A percentile compares a stretch with the other conserved stretches of the same genome.
Conservation (phyloP, 2,113 vertebrate genomes). For the Lycocorax pyrrhopterus region DNA sequence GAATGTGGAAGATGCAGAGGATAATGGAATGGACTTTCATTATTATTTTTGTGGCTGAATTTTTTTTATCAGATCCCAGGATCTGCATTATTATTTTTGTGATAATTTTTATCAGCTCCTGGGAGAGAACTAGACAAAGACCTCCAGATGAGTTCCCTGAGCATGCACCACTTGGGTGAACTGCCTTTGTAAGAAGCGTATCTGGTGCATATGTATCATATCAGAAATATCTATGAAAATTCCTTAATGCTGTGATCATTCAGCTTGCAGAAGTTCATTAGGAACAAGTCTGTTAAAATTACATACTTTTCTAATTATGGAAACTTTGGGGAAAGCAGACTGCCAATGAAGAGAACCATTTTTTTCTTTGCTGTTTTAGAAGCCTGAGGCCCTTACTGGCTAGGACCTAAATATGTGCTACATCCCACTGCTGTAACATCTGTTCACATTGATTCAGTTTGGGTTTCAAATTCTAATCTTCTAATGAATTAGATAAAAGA, state of each 20-base stretch:
- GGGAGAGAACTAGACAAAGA: neutral
- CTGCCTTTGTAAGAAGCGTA: neutral
- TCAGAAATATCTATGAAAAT: neutral
- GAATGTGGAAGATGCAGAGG: neutral
- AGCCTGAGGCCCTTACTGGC: neutral
- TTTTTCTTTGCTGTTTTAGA: slow-evolving; percentile 5
- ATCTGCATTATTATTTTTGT: neutral
- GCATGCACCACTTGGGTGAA: neutral
- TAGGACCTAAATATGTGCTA: neutral
- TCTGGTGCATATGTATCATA: neutral
- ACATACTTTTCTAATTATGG: neutral
- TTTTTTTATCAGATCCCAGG: neutral
- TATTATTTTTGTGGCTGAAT: neutral
- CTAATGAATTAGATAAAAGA: neutral
- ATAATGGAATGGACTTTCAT: slow-evolving; percentile 29
- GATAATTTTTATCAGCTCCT: neutral
- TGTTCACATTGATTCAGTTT: neutral
- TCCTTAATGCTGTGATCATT: neutral
- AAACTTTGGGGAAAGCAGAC: neutral
- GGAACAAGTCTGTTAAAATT: neutral
- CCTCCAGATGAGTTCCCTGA: neutral
- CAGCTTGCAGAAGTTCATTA: neutral
- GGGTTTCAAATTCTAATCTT: neutral
- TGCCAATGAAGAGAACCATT: neutral
- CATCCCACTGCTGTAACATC: neutral